Base-by-base conservation (phyloP, 2,797 vertebrate species). In the Steatocranus sp. region DNA sequence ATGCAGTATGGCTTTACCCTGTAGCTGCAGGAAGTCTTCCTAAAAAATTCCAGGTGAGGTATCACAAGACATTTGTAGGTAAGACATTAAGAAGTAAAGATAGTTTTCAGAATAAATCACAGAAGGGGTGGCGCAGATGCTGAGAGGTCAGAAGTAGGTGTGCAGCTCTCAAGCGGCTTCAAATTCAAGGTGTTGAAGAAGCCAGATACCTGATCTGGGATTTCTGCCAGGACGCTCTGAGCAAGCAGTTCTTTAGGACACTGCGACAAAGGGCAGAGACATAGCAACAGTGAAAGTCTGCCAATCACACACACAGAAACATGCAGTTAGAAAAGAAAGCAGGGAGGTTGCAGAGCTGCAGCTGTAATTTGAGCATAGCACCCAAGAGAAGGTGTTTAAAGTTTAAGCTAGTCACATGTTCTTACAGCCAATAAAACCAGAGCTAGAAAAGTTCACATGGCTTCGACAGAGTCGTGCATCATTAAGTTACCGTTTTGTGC, bases 191-290 rank as follows among this genome's bases (percentile, higher is more conserved):
- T 94, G 76, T 94, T 97, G 93, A 99, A 99, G 94, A 97, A 99
- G 85, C 91, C 90, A 51, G 94, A 93, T 58, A 99, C 96, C 94
- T 99, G 98, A 91, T 97, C 97, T 34, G 98, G 98, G 78, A 99
- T 90, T 91, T 99, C 98, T 1, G 98, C 98, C 93, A 99, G 91
- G 68, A 99, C 97, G 77, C 95, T 96, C 86, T 98, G 97, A 10
- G 98, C 96, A 50, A 99, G 96, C 3, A 95, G 95, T 92, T 99
- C 98, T 75, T 95, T 97, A 8, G 98, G 97, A 94, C 77, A 2
- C 94, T 94, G 30, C 77, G 20, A 53, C 53, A 78, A 23, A 32
- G 11, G n/a, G 30, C 10, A 81, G 75, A 89, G 27, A 82, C 5
- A 58, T 8, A 50, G 11, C 2, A 30, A 43, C 18, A 48, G 43